A percentile compares a stretch with the other conserved stretches of the same genome.
Conservation (phyloP, 2,797 vertebrate species). For the Limosa lapponica region DNA sequence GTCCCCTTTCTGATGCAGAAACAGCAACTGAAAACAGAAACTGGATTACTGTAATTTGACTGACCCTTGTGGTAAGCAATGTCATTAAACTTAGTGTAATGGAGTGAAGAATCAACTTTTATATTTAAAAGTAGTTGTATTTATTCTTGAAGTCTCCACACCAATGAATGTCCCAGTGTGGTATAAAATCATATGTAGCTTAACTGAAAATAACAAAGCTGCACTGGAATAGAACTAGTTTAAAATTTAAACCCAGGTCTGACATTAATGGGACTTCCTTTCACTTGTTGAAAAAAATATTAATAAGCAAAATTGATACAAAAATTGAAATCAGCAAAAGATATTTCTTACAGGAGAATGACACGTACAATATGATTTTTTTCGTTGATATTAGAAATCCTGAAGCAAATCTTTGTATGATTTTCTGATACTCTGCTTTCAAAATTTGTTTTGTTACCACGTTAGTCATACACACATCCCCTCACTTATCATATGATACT, state of each 20-base stretch:
- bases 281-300: neutral
- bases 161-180: neutral
- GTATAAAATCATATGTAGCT: neutral
- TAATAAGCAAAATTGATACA: neutral
- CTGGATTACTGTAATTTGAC: neutral
- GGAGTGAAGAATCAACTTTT: neutral
- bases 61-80: neutral
- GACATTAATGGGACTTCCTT: neutral
- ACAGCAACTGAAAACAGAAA: neutral
- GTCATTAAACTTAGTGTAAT: neutral
- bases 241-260: neutral
- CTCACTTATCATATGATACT: accelerated
- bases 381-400: neutral
- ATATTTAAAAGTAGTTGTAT: neutral
- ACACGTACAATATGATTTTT: neutral
- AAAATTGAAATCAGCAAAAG: neutral
- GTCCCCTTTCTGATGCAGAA: neutral
- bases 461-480: neutral
- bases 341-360: neutral
- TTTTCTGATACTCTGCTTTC: neutral
- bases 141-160: neutral
- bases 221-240: neutral
- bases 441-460: neutral
- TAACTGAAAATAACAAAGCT: neutral
- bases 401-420: neutral